Conservation (phyloP, 2,113 vertebrate genomes). For the Albula goreensis region DNA sequence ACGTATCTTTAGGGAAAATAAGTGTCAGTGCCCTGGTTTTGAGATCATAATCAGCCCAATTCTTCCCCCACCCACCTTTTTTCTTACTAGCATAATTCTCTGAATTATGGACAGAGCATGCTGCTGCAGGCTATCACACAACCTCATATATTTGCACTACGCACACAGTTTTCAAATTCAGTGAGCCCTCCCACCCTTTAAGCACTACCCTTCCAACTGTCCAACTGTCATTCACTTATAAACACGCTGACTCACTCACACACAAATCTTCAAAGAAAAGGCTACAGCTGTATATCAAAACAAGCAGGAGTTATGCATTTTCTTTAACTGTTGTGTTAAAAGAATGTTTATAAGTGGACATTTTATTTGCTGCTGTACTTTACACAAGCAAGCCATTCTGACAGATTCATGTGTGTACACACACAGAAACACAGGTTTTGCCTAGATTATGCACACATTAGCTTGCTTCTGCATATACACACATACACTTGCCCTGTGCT, state of each 20-base stretch:
- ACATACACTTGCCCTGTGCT: not conserved
- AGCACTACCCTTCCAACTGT: not conserved
- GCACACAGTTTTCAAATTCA: not conserved
- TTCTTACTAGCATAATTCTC: not conserved
- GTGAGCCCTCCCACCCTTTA: not conserved
- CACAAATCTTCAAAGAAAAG: not conserved
- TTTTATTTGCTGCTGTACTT: no score
- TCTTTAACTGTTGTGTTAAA: no score
- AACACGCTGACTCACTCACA: not conserved
- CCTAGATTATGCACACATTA: not conserved
- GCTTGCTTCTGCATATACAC: not conserved
- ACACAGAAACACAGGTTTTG: not conserved
- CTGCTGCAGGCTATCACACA: not conserved
- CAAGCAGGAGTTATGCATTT: no score
- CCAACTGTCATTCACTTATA: not conserved
- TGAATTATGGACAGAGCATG: not conserved
- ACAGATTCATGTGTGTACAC: not conserved
- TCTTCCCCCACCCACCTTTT: not conserved
- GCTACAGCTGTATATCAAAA: no score
- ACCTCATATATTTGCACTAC: not conserved
- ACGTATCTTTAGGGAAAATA: no score
- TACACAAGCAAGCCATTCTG: no score
- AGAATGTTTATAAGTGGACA: no score
- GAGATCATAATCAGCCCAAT: not conserved
- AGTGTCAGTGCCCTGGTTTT: no score